Evolutionary conservation across 2,797 vertebrate genomes (phyloP).

Genomic region (Eulemur coronatus): DNA sequence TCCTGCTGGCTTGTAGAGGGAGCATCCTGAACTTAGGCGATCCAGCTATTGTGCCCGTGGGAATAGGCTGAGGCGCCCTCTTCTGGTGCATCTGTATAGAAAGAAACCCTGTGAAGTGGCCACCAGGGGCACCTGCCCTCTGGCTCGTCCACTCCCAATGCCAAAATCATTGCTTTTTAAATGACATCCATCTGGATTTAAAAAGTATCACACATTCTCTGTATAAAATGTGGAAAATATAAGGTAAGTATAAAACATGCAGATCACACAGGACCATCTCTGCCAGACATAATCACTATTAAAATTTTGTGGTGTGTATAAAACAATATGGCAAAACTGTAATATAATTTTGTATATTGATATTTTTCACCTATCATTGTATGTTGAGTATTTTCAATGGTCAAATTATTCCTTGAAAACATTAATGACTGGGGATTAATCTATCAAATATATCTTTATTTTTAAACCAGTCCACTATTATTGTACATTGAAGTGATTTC

Average conservation of each 20-base stretch:
- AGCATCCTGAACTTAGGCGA: background rate
- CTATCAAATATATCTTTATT: background rate
- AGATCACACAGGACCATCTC: background rate
- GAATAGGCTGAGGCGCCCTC: conserved; percentile 40
- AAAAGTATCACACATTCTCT: background rate
- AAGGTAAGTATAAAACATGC: background rate
- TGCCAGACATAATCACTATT: background rate
- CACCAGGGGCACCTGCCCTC: background rate
- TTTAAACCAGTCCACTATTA: conserved; percentile 11
- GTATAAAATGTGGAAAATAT: background rate
- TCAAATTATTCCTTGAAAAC: conserved; percentile 4
- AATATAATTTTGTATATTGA: background rate
- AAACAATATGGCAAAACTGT: background rate
- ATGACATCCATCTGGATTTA: background rate
- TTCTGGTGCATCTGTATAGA: conserved; percentile 32
- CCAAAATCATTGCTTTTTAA: background rate
- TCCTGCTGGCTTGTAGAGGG: background rate
- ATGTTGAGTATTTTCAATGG: background rate
- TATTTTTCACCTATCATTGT: background rate
- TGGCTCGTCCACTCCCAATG: background rate
- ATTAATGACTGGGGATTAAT: background rate
- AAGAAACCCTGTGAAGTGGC: background rate
- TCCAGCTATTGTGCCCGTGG: background rate
- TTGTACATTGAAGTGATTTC: background rate
- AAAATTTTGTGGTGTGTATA: background rate